Base-by-base conservation (phyloP, 2,113 vertebrate genomes). In the Ovibos moschatus region DNA sequence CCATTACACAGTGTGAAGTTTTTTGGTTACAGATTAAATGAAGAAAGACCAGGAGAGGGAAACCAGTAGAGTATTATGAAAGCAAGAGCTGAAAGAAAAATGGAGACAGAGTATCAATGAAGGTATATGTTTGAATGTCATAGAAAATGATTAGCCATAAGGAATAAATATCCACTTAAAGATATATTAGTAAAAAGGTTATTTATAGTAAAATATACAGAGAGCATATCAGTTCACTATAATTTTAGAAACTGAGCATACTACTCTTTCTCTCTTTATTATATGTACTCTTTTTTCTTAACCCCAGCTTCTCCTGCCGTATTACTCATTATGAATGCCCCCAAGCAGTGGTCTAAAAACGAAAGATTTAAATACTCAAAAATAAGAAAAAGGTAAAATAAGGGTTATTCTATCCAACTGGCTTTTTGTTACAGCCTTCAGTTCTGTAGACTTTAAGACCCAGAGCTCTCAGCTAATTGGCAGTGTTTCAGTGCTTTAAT, bases 1-100 rank as follows among this genome's bases (percentile, higher is more conserved):
- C 43, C 43, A 81, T 94, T 94, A 94, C 58, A 74, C 57, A 82
- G 40, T 43, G 28, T 81, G 43, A 85, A 57, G 45, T 62, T 55
- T 96, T 94, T 88, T 45, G 53, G n/a, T 36, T 53, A 55, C 30
- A 96, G 53, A 74, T 95, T 43, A 53, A 96, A 87, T 94, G 87
- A 79, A 87, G 82, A 88, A 12, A 53, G 23, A 89, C 23, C 16
- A 47, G 89, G 21, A 62, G 30, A 79, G 21, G 33, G 50, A 87
- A 76, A 10, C 19, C 60, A 33, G 16, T 76, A 87, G 21, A 67
- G 33, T 67, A 43, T 86, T 90, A 67, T 86, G 79, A 85, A 67
- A 84, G 25, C 53, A 76, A 85, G 79, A 85, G 53, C 55, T 33
- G 17, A 87, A 94, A 82, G 71, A 53, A 94, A 94, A 91, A 67